Evolutionary conservation across 2,888 invertebrate genomes (phyloP), one percentile per base, ranked within the genome.

Genomic region (Agrotis puta): DNA sequence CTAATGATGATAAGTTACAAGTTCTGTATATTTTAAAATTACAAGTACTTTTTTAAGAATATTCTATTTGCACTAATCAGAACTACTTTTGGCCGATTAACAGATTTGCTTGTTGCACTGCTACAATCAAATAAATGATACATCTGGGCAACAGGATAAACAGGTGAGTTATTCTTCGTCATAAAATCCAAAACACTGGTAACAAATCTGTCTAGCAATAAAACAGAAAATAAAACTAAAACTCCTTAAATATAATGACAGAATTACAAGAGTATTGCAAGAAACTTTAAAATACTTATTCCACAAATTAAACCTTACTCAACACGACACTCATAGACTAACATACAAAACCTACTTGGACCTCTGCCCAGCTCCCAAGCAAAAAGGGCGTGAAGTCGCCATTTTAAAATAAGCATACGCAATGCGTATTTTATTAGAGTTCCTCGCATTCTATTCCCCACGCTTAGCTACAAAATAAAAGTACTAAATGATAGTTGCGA

Each of bases 331-430:
- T 63, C 45, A 33, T 64, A 75, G 43, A 51, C 47, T 22, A 79
- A 58, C 74, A 75, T 24, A 77, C 65, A 56, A 72, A 82, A 72
- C 86, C 84, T 74, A 84, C 71, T 84, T 84, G 84, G 86, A 79
- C 58, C 51, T n/a, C 58, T 74, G 76, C 84, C 84, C 86, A 59
- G 47, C 24, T 43, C 59, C 66, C 51, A 62, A 69, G 57, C 24
- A 50, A 67, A 68, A 83, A 78, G 61, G 63, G 75, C 78, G 78
- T 68, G 59, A 76, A 71, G 39, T 68, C 64, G 61, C 76, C 78
- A 81, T 81, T 84, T 85, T 77, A 81, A 84, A 84, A 79, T 74
- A 75, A 72, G 81, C 76, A 71, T 84, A 81, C 86, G 85, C 84
- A 82, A 78, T 86, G 82, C 85, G 82, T 86, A 82, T 78, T 84